Percentiles rank a stretch among this genome's conserved stretches.
Conservation (phyloP, 2,797 vertebrate species). For the Acestrorhynchus altus region DNA sequence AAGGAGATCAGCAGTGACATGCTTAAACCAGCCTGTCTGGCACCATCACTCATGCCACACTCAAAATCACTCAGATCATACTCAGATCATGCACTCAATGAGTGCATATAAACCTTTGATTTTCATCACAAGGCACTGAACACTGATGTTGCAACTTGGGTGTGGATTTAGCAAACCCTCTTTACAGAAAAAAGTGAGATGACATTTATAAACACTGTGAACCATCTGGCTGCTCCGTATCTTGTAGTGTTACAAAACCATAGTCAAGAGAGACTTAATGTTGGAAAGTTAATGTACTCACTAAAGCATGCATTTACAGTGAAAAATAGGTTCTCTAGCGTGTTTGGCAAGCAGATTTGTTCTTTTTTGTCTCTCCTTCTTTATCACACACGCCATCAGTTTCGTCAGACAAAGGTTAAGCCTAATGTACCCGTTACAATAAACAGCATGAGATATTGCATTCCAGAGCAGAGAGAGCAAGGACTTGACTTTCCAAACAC, state of each 20-base stretch:
- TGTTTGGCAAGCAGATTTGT: neutral
- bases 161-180: too few species aligned
- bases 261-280: neutral
- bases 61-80: too few species aligned
- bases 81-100: too few species aligned
- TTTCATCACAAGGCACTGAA: too few species aligned
- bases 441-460: conserved; percentile 53
- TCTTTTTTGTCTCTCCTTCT: neutral
- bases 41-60: too few species aligned
- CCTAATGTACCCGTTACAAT: conserved; percentile 53
- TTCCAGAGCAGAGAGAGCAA: conserved; percentile 45
- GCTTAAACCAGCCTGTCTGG: too few species aligned
- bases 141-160: too few species aligned
- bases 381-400: conserved; percentile 16
- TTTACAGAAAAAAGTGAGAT: neutral
- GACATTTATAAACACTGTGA: neutral
- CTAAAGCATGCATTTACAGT: neutral
- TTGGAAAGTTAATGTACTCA: neutral
- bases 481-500: conserved; percentile 34
- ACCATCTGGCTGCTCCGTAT: too few species aligned
- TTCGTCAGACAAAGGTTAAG: conserved; percentile 51
- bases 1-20: neutral
- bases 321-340: neutral
- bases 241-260: neutral
- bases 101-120: too few species aligned